Evolutionary conservation across 2,113 vertebrate genomes (phyloP), one percentile per base, ranked within the genome.

Genomic region (Lipophrys pholis): DNA sequence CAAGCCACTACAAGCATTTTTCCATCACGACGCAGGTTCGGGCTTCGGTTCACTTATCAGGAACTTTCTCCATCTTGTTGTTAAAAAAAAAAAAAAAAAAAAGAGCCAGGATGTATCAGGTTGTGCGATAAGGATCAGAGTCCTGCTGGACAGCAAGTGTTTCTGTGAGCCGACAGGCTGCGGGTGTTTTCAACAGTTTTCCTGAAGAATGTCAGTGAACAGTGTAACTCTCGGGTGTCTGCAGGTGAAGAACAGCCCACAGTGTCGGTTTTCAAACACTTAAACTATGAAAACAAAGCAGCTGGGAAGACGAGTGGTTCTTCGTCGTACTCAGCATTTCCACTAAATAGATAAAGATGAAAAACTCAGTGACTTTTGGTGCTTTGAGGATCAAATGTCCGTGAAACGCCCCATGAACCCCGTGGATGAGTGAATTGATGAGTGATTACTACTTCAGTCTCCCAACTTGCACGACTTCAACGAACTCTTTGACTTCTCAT

Each of bases 131-230:
- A 6, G 17, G 48, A 81, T 82, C 78, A 8, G n/a, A 46, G 56
- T 62, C 49, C 73, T 68, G 64, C 46, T 42, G 65, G 64, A 64
- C 64, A 46, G 82, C 53, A 55, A 65, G 60, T 83, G 57, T 77
- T 57, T 53, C 59, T 56, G 35, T 50, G 51, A 57, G 64, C 56
- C 50, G 60, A 68, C 46, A 68, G 14, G 0, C 14, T 36, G 5
- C 16, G 36, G 36, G 48, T 35, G 55, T 51, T 64, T 60, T 53
- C 15, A 55, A 55, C 6, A 50, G 21, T 52, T 48, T 51, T 61
- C 45, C 11, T 61, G 7, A 58, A 69, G 58, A 80, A 82, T 64
- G 72, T 46, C 53, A 66, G 50, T 21, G 5, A 49, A 56, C 50
- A 55, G 35, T 51, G 15, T 53, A 60, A 14, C 50, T 73, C 56